Evolutionary conservation across 2,113 vertebrate genomes (phyloP).

Genomic region (Piprites chloris): DNA sequence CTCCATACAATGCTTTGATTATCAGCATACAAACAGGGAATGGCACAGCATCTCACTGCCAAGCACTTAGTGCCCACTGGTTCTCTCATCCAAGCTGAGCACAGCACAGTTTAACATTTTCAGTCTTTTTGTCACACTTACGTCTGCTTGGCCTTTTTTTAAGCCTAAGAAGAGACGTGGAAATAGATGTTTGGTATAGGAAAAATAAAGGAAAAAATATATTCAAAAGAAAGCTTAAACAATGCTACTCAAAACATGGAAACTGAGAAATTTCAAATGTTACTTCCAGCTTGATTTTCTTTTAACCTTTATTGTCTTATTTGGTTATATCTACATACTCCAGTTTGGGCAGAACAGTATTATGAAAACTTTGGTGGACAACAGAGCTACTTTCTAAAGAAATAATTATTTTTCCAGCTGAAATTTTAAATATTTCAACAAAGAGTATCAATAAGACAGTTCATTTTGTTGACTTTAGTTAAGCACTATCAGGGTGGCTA

Average conservation of each 20-base stretch:
- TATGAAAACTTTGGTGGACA: background rate
- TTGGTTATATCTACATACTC: background rate
- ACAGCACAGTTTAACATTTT: slow-evolving; percentile 12
- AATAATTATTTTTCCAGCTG: slow-evolving; percentile 47
- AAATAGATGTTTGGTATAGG: background rate
- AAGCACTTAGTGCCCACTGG: slow-evolving; percentile 25
- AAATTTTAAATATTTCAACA: slow-evolving; percentile 63
- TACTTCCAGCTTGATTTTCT: background rate
- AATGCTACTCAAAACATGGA: background rate
- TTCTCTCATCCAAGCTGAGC: background rate
- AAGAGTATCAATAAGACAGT: slow-evolving; percentile 7
- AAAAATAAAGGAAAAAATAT: background rate
- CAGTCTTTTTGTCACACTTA: background rate
- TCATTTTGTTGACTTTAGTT: slow-evolving; percentile 56
- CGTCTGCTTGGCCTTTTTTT: background rate
- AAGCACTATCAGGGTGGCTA: slow-evolving; percentile 38
- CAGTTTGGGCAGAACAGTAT: background rate
- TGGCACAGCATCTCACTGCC: background rate
- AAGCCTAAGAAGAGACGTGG: background rate
- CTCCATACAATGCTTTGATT: slow-evolving; percentile 52
- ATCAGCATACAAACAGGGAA: slow-evolving; percentile 26
- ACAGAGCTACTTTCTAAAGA: slow-evolving; percentile 36
- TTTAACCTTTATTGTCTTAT: background rate
- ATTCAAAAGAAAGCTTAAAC: background rate
- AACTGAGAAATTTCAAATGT: background rate